Conservation (phyloP, 2,888 invertebrate genomes). For the Synergus japonicus region DNA sequence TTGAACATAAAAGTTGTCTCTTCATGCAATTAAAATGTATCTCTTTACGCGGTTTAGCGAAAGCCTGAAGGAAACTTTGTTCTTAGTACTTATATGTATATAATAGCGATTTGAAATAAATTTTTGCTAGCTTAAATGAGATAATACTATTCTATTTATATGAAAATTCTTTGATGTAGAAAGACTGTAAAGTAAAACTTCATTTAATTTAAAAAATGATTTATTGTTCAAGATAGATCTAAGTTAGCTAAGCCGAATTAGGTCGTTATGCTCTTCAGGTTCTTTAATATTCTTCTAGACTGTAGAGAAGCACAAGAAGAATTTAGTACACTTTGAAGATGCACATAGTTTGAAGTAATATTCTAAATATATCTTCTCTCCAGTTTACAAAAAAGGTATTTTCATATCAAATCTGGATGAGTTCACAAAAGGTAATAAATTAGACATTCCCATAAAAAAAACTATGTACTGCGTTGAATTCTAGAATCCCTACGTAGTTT, state of each 20-base stretch:
- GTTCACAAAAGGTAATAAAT: neutral
- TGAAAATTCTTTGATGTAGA: too few species aligned
- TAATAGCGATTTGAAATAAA: neutral
- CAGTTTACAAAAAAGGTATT: neutral
- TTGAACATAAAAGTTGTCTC: neutral
- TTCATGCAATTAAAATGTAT: neutral
- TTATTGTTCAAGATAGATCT: neutral
- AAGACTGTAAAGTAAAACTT: neutral
- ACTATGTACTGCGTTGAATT: neutral
- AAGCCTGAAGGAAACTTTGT: neutral
- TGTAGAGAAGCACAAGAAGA: neutral
- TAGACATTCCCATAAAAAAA: neutral
- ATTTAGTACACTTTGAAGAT: neutral
- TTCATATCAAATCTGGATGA: neutral
- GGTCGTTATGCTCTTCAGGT: neutral
- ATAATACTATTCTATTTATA: too few species aligned
- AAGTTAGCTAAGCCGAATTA: neutral
- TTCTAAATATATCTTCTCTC: neutral
- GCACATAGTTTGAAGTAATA: neutral
- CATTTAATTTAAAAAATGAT: neutral
- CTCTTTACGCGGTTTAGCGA: neutral
- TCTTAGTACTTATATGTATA: neutral
- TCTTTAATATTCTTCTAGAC: neutral
- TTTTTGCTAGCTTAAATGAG: neutral
- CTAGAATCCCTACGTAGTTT: neutral